These are phyloP conservation scores for Drosophila pullipes DNA, from an alignment of 2,888 invertebrate species.

Conservation along the genomic window DNA sequence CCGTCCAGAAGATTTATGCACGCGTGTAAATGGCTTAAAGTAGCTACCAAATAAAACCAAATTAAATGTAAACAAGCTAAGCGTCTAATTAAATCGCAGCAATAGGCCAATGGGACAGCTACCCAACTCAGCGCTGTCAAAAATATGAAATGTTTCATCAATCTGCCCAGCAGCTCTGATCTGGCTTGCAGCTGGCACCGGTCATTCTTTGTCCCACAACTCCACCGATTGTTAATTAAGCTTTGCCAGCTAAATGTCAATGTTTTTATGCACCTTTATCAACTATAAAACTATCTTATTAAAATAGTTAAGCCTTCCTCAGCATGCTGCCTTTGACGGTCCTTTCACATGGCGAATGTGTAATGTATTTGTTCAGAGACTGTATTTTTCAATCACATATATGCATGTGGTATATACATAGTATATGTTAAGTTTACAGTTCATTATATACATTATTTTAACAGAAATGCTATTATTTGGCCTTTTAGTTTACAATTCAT, in stretches of 20 bases:
- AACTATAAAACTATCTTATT: conserved; percentile 58
- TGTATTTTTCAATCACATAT: conserved; percentile 24
- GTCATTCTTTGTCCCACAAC: conserved; percentile 12
- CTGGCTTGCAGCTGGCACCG: conserved; percentile 8
- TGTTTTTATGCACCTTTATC: conserved; percentile 60
- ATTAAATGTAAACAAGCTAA: conserved; percentile 73
- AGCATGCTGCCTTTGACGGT: conserved; percentile 8
- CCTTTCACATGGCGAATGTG: conserved; percentile 13
- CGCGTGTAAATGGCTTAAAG: conserved; percentile 77
- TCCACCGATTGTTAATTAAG: conserved; percentile 67
- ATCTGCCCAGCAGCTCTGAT: conserved; percentile 41
- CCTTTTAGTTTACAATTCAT: conserved; percentile 50
- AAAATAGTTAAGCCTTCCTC: conserved; percentile 48
- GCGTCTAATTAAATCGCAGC: conserved; percentile 71
- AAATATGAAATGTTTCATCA: conserved; percentile 67
- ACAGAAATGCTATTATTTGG: conserved; percentile 19
- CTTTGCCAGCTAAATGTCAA: conserved; percentile 51
- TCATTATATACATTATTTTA: conserved; percentile 2
- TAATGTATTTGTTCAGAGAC: conserved; percentile 1
- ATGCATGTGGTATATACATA: background rate
- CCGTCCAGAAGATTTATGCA: conserved; percentile 73
- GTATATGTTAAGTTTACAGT: conserved; percentile 2
- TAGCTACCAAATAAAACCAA: conserved; percentile 68
- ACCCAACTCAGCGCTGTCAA: conserved; percentile 64
- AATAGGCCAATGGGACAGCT: conserved; percentile 19